Evolutionary conservation across 2,888 invertebrate species (phyloP).

Genomic region (Orthosia gracilis): DNA sequence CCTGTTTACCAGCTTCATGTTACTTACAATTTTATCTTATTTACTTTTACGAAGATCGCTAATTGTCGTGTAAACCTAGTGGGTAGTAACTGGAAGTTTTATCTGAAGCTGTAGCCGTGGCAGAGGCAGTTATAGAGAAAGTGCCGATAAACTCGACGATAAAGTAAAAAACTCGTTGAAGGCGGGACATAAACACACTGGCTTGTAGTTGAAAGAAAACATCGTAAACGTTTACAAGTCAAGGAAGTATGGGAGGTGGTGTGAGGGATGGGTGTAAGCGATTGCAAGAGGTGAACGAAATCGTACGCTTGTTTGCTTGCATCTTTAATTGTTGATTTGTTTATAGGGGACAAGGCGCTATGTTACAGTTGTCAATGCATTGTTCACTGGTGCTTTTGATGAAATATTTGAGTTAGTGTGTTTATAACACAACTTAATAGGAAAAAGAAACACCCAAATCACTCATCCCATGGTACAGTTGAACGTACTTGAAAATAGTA

Average conservation of each 20-base stretch:
- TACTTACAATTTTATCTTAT: slow-evolving; percentile 66
- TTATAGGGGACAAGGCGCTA: too few species aligned
- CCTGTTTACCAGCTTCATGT: slow-evolving; percentile 59
- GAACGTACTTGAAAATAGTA: too few species aligned
- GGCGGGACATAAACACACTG: slow-evolving; percentile 82
- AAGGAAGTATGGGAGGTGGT: slow-evolving; percentile 70
- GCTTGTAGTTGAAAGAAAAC: slow-evolving; percentile 85
- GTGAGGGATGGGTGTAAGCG: slow-evolving; percentile 51
- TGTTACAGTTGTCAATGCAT: too few species aligned
- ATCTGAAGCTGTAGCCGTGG: slow-evolving; percentile 71
- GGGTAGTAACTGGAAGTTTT: slow-evolving; percentile 61
- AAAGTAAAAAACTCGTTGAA: slow-evolving; percentile 86
- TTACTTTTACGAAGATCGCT: slow-evolving; percentile 63
- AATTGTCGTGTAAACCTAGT: slow-evolving; percentile 61
- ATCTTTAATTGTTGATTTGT: too few species aligned
- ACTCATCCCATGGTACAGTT: too few species aligned
- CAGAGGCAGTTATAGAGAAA: slow-evolving; percentile 62
- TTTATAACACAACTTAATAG: too few species aligned
- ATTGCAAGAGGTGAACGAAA: neutral
- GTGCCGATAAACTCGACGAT: slow-evolving; percentile 80
- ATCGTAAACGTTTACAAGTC: slow-evolving; percentile 87
- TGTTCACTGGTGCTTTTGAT: too few species aligned
- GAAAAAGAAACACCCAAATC: too few species aligned
- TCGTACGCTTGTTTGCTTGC: too few species aligned
- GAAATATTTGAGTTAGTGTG: too few species aligned